phyloP scores from a whole-genome alignment of 1,140 invertebrate species.

The Platorchestia sp. region DNA sequence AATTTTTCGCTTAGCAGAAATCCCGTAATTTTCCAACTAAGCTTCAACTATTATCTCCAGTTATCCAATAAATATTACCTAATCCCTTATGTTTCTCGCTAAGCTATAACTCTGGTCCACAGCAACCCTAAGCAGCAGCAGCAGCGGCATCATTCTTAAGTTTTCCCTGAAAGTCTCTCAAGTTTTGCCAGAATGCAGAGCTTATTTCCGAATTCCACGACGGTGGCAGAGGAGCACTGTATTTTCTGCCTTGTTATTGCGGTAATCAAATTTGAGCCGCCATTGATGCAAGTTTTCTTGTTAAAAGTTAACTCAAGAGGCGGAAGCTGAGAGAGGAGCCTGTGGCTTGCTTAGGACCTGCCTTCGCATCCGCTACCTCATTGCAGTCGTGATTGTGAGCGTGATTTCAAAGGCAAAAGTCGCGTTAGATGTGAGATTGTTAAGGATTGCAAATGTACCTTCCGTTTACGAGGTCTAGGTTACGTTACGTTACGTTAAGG shows the following conservation, averaged over 20 bases:
- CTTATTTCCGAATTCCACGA: constrained; percentile 18
- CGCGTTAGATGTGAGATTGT: not conserved
- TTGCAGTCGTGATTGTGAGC: not conserved
- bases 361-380: not conserved
- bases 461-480: not conserved
- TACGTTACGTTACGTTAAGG: too few species aligned
- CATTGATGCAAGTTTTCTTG: constrained; percentile 52
- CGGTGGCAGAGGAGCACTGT: constrained; percentile 18
- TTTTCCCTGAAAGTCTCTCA: not conserved
- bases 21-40: too few species aligned
- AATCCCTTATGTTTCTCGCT: not conserved
- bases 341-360: not conserved
- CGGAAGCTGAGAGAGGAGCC: not conserved
- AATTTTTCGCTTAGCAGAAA: too few species aligned
- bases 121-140: not conserved
- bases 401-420: not conserved
- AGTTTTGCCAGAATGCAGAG: not conserved
- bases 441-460: not conserved
- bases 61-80: too few species aligned
- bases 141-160: not conserved
- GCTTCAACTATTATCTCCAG: too few species aligned
- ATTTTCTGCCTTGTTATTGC: constrained; percentile 47
- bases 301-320: constrained; percentile 38
- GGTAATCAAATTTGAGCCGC: constrained; percentile 10
- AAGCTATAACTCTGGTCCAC: not conserved